Conservation (phyloP, 2,888 invertebrate genomes). For the Dioctria rufipes region DNA sequence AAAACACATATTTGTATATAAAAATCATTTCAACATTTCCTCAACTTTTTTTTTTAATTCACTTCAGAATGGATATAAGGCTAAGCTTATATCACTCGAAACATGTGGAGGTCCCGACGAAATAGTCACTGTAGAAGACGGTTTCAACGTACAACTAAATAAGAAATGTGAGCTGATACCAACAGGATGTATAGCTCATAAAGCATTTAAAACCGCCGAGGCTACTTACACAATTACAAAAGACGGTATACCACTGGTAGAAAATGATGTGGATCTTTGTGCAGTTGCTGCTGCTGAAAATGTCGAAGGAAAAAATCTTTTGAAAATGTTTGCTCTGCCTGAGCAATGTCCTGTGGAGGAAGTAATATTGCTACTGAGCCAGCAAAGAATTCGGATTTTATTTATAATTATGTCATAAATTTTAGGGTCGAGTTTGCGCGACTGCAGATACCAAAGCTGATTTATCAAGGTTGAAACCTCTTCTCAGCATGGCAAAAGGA, state of each 20-base stretch:
- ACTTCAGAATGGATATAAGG: slow-evolving; percentile 68
- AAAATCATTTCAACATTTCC: no score
- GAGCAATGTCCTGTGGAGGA: slow-evolving; percentile 70
- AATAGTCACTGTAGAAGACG: slow-evolving; percentile 64
- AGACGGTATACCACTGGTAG: slow-evolving; percentile 69
- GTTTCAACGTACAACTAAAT: slow-evolving; percentile 66
- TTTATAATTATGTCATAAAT: slow-evolving; percentile 1
- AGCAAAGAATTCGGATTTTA: no score
- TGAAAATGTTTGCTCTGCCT: slow-evolving; percentile 70
- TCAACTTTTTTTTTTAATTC: background rate
- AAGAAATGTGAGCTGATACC: slow-evolving; percentile 72
- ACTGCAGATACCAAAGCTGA: slow-evolving; percentile 67
- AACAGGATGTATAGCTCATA: slow-evolving; percentile 69
- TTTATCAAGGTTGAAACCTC: slow-evolving; percentile 70
- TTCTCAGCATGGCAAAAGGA: slow-evolving; percentile 71
- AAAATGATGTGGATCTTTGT: slow-evolving; percentile 71
- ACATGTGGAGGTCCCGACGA: slow-evolving; percentile 67
- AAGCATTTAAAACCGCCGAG: slow-evolving; percentile 68
- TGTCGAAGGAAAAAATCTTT: slow-evolving; percentile 64
- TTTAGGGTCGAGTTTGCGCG: slow-evolving; percentile 68
- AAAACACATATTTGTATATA: no score
- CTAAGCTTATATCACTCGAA: slow-evolving; percentile 65
- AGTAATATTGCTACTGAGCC: slow-evolving; percentile 60
- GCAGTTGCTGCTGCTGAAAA: slow-evolving; percentile 63
- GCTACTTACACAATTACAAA: slow-evolving; percentile 69